A percentile compares a stretch with the other conserved stretches of the same genome.
These are phyloP conservation scores for Heliconius aoede DNA, from an alignment of 2,888 invertebrate genomes.

Conservation along the genomic window DNA sequence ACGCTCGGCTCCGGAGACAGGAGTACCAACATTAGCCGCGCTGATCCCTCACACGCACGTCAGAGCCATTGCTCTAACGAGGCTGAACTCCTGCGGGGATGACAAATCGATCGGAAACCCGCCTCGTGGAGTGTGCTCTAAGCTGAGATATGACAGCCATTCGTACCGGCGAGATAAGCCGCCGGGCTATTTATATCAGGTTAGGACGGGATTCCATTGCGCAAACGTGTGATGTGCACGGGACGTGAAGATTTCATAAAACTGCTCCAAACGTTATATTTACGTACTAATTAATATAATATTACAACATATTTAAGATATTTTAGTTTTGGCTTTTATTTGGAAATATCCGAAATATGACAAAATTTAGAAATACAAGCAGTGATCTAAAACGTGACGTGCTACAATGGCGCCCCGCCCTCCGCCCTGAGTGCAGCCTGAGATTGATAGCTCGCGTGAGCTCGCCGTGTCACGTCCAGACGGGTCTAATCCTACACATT, in stretches of 20 bases:
- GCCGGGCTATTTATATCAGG: constrained; percentile 41
- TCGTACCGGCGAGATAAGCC: constrained; percentile 48
- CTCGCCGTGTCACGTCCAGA: constrained; percentile 35
- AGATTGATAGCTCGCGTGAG: constrained; percentile 39
- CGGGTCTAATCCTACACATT: constrained; percentile 35
- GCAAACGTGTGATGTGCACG: neutral
- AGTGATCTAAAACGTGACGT: neutral
- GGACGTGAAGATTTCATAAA: neutral
- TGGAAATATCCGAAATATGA: neutral
- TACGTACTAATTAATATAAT: neutral
- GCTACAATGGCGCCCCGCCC: constrained; percentile 6
- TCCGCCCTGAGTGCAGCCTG: constrained; percentile 30
- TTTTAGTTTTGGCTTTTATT: neutral
- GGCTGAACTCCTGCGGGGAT: constrained; percentile 46
- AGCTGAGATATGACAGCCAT: constrained; percentile 50
- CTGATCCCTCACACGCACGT: constrained; percentile 30
- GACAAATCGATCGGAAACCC: constrained; percentile 50
- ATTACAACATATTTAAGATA: neutral
- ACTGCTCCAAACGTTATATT: neutral
- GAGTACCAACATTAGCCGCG: constrained; percentile 7
- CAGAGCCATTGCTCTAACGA: constrained; percentile 37
- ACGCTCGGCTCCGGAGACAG: neutral
- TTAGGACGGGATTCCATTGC: constrained; percentile 24
- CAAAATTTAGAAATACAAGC: neutral
- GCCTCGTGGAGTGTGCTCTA: constrained; percentile 44